phyloP scores from a whole-genome alignment of 2,888 invertebrate species.

The Odontomyia ornata region DNA sequence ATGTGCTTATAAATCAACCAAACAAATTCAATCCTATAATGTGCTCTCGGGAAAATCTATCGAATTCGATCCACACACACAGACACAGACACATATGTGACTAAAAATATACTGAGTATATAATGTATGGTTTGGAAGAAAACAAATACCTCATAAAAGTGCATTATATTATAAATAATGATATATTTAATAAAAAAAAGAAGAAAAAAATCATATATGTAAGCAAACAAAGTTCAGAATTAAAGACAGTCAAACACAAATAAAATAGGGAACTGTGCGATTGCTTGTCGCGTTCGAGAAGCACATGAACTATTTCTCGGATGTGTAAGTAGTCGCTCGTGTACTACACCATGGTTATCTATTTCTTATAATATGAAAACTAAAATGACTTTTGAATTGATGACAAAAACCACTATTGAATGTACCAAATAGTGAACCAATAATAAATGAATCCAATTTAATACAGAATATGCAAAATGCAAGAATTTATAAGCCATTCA shows the following conservation, averaged over 20 bases:
- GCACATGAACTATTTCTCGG: neutral
- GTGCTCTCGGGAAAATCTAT: constrained; percentile 8
- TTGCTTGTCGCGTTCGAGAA: neutral
- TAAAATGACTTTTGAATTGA: constrained; percentile 33
- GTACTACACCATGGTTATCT: constrained; percentile 11
- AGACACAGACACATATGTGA: neutral
- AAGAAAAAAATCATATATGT: constrained; percentile 41
- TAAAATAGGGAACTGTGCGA: neutral
- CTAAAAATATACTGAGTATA: constrained; percentile 29
- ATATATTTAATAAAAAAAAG: constrained; percentile 46
- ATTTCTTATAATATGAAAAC: constrained; percentile 29
- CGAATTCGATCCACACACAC: constrained; percentile 6
- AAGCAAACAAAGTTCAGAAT: constrained; percentile 12
- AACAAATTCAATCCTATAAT: neutral
- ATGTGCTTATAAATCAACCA: no score
- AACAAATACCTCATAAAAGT: constrained; percentile 54
- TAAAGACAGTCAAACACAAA: neutral
- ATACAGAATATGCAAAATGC: neutral
- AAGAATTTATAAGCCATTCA: neutral
- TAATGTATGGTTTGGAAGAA: constrained; percentile 50
- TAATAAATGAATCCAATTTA: neutral
- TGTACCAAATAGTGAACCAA: constrained; percentile 11
- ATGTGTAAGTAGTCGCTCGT: neutral
- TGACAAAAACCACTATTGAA: neutral
- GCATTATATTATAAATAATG: constrained; percentile 52